These are phyloP conservation scores for Myopa testacea DNA, from an alignment of 2,888 invertebrate species.

Conservation along the genomic window DNA sequence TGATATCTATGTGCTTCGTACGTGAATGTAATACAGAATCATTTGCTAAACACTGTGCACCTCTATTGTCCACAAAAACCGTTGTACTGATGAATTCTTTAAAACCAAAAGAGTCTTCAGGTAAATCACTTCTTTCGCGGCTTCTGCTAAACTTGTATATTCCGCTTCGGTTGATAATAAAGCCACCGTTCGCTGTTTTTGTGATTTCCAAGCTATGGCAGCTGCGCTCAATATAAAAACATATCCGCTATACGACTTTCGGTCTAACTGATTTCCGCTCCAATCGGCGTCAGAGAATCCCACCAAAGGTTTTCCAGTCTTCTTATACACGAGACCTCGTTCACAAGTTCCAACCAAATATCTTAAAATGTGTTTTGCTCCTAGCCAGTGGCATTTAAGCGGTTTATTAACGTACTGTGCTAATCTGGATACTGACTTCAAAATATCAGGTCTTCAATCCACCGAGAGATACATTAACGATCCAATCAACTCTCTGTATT, in stretches of 20 bases:
- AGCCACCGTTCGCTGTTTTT: conserved; percentile 32
- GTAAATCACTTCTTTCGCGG: conserved; percentile 26
- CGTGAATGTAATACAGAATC: conserved; percentile 29
- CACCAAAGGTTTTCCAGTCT: conserved; percentile 27
- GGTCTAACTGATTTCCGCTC: conserved; percentile 39
- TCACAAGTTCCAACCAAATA: conserved; percentile 12
- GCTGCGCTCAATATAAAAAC: conserved; percentile 31
- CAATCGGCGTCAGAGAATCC: conserved; percentile 43
- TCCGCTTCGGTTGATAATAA: conserved; percentile 30
- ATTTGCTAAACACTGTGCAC: conserved; percentile 38
- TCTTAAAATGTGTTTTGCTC: conserved; percentile 11
- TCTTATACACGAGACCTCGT: conserved; percentile 4
- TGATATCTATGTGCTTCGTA: conserved; percentile 41
- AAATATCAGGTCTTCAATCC: background rate
- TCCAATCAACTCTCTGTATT: conserved; percentile 20
- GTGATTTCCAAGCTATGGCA: conserved; percentile 28
- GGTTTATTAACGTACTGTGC: background rate
- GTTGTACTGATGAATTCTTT: conserved; percentile 18
- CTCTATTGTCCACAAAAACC: conserved; percentile 37
- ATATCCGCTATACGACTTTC: conserved; percentile 40
- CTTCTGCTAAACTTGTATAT: conserved; percentile 32
- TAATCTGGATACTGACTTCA: background rate
- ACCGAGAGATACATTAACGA: conserved; percentile 11
- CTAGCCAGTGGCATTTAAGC: conserved; percentile 14
- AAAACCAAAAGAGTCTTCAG: conserved; percentile 22